Conservation (phyloP, 2,888 invertebrate species). For the Phlogophora meticulosa region DNA sequence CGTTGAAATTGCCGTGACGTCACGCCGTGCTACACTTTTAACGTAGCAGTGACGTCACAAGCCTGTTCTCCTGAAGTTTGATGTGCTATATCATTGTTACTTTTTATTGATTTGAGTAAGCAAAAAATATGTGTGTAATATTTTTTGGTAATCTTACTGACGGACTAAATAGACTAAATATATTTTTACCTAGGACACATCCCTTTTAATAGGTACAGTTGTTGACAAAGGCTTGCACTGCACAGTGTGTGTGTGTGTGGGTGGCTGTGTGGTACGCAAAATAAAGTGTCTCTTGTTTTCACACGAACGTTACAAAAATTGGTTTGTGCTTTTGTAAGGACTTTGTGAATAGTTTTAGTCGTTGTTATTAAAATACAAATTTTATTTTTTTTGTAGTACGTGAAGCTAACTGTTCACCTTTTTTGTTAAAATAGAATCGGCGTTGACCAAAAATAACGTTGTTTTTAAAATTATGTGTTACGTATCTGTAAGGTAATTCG, state of each 20-base stretch:
- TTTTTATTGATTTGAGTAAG: too few species aligned
- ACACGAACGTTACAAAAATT: not conserved
- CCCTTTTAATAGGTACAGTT: constrained; percentile 23
- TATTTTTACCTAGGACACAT: too few species aligned
- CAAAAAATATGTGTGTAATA: too few species aligned
- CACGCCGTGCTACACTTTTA: too few species aligned
- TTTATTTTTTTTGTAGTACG: not conserved
- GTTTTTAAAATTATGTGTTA: not conserved
- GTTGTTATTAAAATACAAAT: constrained; percentile 8
- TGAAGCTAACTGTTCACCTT: not conserved
- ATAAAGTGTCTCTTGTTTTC: constrained; percentile 32
- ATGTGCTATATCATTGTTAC: too few species aligned
- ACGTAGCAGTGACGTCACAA: too few species aligned
- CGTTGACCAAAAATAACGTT: not conserved
- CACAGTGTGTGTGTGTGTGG: too few species aligned
- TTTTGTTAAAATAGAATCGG: not conserved
- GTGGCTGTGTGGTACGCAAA: too few species aligned
- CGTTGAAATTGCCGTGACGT: too few species aligned
- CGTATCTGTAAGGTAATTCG: not conserved
- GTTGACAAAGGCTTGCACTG: constrained; percentile 47
- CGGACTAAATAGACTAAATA: too few species aligned
- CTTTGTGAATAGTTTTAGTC: not conserved
- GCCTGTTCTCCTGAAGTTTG: too few species aligned
- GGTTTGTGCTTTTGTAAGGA: not conserved
- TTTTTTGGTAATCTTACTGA: too few species aligned